Evolutionary conservation across 2,797 vertebrate species (phyloP), one percentile per base, ranked within the genome.

Genomic region (Kryptolebias ocellatus): DNA sequence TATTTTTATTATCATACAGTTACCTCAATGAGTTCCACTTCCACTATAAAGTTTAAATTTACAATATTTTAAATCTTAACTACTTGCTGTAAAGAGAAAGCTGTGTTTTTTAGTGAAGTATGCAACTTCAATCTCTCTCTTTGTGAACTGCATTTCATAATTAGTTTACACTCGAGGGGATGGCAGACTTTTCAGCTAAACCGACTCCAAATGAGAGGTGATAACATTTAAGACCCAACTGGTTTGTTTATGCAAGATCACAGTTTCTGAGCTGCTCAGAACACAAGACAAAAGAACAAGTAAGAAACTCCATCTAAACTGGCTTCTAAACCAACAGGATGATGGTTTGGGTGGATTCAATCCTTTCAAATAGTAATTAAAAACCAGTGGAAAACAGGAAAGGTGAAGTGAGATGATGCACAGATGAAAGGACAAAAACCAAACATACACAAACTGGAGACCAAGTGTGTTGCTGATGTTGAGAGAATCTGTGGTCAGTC

Each of bases 401-500:
- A 51, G 47, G 65, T 56, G 34, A 44, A 4, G n/a, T n/a, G 16
- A 61, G 18, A 24, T n/a, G 27, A 56, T 4, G 29, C 7, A 10
- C 24, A 42, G 34, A 50, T 29, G 24, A 16, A 9, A 27, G 29
- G 58, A 65, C 53, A 68, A 7, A 83, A 56, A 46, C 65, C 74
- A 34, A 58, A 71, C 31, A 71, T 67, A 78, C 57, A 71, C 57
- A 81, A 74, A 57, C 73, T 78, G 71, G 54, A 74, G 75, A 70
- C 60, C 58, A 67, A 62, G 59, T 82, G 70, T 61, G 51, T 63
- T 79, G 87, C 73, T 78, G 76, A 90, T 87, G 83, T 82, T 85
- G 81, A 84, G 81, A 63, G 75, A 87, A 73, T 73, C 66, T 66
- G 45, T 66, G 47, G 74, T 87, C 78, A 71, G 64, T 86, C 74